Base-by-base conservation (phyloP, 2,113 vertebrate genomes). In the Zosterops japonicus region DNA sequence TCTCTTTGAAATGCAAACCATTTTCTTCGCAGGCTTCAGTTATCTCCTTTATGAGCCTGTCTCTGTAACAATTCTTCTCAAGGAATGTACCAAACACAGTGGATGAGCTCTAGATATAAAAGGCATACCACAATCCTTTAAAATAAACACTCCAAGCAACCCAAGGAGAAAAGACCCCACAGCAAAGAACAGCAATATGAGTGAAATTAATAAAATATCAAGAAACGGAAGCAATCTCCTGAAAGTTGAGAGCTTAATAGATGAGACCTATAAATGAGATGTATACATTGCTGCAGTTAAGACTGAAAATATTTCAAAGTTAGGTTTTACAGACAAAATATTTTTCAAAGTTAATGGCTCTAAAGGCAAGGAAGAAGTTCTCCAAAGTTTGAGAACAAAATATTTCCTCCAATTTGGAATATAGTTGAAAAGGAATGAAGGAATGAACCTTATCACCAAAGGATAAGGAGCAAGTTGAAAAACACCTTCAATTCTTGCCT, bases 381-480 rank as follows among this genome's bases (percentile, higher is more conserved):
- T 86, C 49, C 36, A 53, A 87, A 72, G 65, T 68, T 42, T 72
- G 53, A 82, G 49, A 84, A 50, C 79, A 91, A 88, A 79, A 24
- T 53, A 72, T 70, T 93, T 86, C 7, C 33, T 25, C 27, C 31
- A 21, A 1, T 83, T 74, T 78, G 39, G 47, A 93, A 87, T 56
- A 59, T n/a, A 71, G 47, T 75, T 93, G 83, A 90, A 94, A 96
- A 93, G 18, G 64, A 94, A 68, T 27, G 41, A 94, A 78, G 18
- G 64, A 94, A 68, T 29, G 41, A 94, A 78, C 31, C 39, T 94
- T 95, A 94, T 88, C 88, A 68, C 29, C 5, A 47, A 93, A 94
- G 47, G 49, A 86, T 78, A 94, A 90, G 60, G 39, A 89, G 24
- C 28, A 92, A 95, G 87, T 88, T 74, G 50, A 90, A 91, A 94